Percentiles rank a stretch among this genome's conserved stretches.
These are phyloP conservation scores for Halcyon smyrnensis DNA, from an alignment of 2,797 vertebrate species.

Conservation along the genomic window DNA sequence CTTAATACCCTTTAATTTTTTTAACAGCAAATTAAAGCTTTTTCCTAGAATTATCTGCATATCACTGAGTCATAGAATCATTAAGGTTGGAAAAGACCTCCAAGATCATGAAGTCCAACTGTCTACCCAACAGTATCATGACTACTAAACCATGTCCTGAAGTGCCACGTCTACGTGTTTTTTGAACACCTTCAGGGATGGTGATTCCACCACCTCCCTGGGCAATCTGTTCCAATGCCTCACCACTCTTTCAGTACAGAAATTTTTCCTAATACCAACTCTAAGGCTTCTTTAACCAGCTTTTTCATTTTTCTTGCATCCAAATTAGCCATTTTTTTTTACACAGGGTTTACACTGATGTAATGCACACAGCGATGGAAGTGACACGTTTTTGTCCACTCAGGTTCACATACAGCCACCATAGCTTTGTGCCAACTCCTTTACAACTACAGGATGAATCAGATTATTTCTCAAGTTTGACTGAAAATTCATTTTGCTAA, in stretches of 20 bases:
- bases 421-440: neutral
- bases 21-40: neutral
- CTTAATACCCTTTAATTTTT: neutral
- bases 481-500: neutral
- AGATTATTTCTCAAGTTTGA: neutral
- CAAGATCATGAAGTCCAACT: too few relatives aligned
- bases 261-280: neutral
- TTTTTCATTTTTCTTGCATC: neutral
- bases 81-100: too few relatives aligned
- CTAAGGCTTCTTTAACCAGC: neutral
- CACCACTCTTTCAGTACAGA: too few relatives aligned
- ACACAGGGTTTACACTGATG: neutral
- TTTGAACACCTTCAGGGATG: too few relatives aligned
- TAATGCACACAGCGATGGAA: neutral
- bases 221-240: too few relatives aligned
- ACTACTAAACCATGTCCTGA: too few relatives aligned
- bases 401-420: rapidly evolving
- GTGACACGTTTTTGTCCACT: neutral
- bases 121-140: too few relatives aligned
- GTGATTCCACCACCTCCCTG: too few relatives aligned
- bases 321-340: neutral
- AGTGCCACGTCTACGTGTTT: too few relatives aligned
- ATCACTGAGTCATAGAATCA: neutral
- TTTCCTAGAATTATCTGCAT: neutral
- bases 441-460: neutral